Evolutionary conservation across 2,888 invertebrate species (phyloP), one percentile per base, ranked within the genome.

Genomic region (Protophormia terraenovae): DNA sequence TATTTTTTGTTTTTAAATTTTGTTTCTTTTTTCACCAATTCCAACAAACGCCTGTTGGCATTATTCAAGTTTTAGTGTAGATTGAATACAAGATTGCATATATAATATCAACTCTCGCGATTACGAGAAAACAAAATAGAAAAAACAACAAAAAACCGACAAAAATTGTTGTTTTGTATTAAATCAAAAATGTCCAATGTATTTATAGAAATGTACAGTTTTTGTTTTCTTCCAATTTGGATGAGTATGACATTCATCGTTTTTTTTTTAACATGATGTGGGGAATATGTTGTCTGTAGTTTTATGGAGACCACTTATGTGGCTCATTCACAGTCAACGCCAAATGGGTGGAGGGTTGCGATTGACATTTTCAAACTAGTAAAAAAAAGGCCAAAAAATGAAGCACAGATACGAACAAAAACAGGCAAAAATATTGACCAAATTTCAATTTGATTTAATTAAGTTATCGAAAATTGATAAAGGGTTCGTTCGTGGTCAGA

Each of bases 391-490:
- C 41, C 41, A 60, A 6, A 27, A 66, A 45, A 27, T 12, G 29
- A 45, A 19, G 38, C 35, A 53, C 27, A 55, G 6, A 38, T 27
- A 58, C 8, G 3, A 6, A 55, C 55, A 71, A 53, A 82, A 55
- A 66, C 55, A 80, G 77, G 47, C 83, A 69, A 66, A 67, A 64
- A 66, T 79, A 73, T 72, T 82, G 80, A 82, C 87, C 87, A 79
- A 82, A 85, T 86, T 87, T 87, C 87, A 87, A 87, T 87, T 87
- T 85, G 86, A 75, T 87, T 87, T 87, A 87, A 87, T 87, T 87
- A 86, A 87, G 86, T 87, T 86, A 87, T 86, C 72, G 82, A 87
- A 87, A 87, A 87, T 87, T 87, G 84, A 87, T 87, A 86, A 87
- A 87, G 76, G 79, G 75, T 83, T 82, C 77, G 79, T 86, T 82